Evolutionary conservation across 2,888 invertebrate genomes (phyloP).

Genomic region (Metopia argyrocephala): DNA sequence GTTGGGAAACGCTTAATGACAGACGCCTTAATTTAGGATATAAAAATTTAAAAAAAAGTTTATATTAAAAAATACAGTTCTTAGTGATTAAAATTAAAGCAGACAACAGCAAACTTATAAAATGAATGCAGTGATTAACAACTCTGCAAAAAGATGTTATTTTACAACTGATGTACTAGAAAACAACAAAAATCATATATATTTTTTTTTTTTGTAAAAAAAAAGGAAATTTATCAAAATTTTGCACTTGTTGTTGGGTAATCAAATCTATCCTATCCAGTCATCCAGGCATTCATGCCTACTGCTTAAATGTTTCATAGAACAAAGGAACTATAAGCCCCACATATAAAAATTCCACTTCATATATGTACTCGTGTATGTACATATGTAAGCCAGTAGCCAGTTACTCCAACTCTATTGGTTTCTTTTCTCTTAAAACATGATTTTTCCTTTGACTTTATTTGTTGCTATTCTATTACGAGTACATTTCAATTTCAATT

Average conservation of each 20-base stretch:
- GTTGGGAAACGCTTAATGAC: no score
- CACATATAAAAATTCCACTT: background rate
- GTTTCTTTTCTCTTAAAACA: no score
- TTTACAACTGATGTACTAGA: constrained; percentile 1
- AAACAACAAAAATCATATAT: constrained; percentile 21
- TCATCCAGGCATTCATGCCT: background rate
- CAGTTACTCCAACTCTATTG: no score
- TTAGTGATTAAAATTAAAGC: no score
- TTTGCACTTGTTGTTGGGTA: constrained; percentile 55
- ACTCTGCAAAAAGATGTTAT: no score
- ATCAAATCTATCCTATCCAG: background rate
- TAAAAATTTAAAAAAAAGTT: no score
- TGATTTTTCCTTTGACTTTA: background rate
- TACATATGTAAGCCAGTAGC: background rate
- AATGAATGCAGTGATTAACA: no score
- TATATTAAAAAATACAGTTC: no score
- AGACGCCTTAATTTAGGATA: no score
- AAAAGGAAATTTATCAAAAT: constrained; percentile 59
- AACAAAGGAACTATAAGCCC: constrained; percentile 10
- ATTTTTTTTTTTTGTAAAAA: constrained; percentile 28
- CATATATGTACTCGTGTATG: background rate
- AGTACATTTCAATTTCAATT: constrained; percentile 61
- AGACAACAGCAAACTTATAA: no score
- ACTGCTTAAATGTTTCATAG: background rate
- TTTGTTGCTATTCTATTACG: background rate